Conservation (phyloP, 2,888 invertebrate species). For the Stenotaenia linearis region DNA sequence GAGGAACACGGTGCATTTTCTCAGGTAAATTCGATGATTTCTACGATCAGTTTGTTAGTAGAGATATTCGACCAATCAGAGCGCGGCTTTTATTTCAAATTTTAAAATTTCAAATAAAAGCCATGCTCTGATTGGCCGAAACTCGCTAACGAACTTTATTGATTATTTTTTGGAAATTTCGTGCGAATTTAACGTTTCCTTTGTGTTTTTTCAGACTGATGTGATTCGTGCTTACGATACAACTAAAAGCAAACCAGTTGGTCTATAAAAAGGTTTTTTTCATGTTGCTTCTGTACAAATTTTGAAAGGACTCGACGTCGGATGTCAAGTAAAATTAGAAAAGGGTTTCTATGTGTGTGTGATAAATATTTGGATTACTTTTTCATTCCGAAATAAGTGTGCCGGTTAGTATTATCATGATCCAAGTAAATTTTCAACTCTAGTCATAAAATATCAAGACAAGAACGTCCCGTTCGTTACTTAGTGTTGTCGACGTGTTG, state of each 20-base stretch:
- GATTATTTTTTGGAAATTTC: too few species aligned
- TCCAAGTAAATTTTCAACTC: not conserved
- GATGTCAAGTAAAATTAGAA: not conserved
- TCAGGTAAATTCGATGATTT: conserved; percentile 41
- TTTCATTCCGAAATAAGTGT: not conserved
- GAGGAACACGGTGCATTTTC: conserved; percentile 95
- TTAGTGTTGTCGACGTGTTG: not conserved
- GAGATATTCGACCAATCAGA: too few species aligned
- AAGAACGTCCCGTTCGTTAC: not conserved
- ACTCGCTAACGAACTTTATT: too few species aligned
- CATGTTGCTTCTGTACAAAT: not conserved
- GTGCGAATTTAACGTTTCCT: not conserved
- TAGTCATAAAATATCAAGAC: not conserved
- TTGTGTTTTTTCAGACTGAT: conserved; percentile 62
- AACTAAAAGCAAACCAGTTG: conserved; percentile 52
- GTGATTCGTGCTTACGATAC: conserved; percentile 96
- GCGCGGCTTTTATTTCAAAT: too few species aligned
- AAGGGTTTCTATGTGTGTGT: not conserved
- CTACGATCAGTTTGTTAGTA: not conserved
- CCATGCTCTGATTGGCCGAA: too few species aligned
- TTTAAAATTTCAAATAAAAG: too few species aligned
- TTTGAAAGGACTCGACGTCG: not conserved
- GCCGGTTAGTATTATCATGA: not conserved
- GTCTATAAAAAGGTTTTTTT: conserved; percentile 40
- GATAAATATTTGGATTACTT: not conserved